phyloP scores from a whole-genome alignment of 2,888 invertebrate species.

The Melinaea marsaeus region DNA sequence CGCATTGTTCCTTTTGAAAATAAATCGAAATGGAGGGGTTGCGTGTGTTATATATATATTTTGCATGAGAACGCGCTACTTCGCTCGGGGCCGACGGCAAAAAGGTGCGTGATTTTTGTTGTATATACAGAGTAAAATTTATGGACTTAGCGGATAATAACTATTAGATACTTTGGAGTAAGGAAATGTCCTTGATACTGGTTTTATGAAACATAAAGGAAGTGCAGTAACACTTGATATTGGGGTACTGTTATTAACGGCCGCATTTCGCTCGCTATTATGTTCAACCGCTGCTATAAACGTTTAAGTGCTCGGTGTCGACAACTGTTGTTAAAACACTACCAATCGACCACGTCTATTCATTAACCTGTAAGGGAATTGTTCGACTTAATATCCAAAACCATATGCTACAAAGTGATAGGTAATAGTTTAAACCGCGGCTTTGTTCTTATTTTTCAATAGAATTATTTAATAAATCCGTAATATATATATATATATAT shows the following conservation, averaged over 20 bases:
- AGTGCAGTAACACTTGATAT: constrained; percentile 32
- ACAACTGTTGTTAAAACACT: constrained; percentile 12
- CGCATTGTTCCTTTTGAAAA: constrained; percentile 45
- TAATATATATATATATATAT: too few species aligned
- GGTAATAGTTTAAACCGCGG: too few species aligned
- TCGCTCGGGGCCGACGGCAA: constrained; percentile 37
- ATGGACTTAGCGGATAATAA: constrained; percentile 43
- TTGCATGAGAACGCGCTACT: constrained; percentile 47
- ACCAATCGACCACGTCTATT: not conserved
- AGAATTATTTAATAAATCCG: too few species aligned
- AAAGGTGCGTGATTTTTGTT: constrained; percentile 55
- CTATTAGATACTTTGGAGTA: constrained; percentile 40
- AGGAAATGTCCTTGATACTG: constrained; percentile 24
- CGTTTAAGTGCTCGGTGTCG: constrained; percentile 20
- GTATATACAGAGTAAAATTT: constrained; percentile 46
- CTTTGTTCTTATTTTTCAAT: too few species aligned
- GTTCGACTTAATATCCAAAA: too few species aligned
- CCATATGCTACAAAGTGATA: too few species aligned
- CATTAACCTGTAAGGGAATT: constrained; percentile 3
- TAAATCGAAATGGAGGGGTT: constrained; percentile 43
- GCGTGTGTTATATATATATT: constrained; percentile 49
- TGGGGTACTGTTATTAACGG: constrained; percentile 27
- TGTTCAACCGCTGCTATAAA: constrained; percentile 23
- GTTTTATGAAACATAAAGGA: constrained; percentile 31
- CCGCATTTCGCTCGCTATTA: constrained; percentile 18